phyloP scores from a whole-genome alignment of 2,888 invertebrate genomes.

The Balanococcus diminutus region DNA sequence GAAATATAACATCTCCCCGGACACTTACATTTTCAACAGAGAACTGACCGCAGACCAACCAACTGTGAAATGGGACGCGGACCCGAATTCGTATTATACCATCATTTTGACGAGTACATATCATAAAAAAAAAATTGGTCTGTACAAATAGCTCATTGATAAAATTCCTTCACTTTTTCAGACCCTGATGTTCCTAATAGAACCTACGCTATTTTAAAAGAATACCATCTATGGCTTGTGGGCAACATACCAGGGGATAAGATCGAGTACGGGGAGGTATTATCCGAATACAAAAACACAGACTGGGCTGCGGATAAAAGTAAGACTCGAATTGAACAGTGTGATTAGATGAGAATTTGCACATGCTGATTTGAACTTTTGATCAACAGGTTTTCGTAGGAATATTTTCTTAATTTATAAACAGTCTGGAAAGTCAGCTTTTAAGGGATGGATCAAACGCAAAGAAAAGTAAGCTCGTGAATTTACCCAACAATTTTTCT shows the following conservation, averaged over 20 bases:
- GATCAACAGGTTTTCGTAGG: not conserved
- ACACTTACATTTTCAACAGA: conserved; percentile 76
- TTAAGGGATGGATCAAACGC: conserved; percentile 60
- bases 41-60: conserved; percentile 78
- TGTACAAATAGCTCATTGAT: not conserved
- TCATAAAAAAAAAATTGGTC: no score
- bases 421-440: not conserved
- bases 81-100: conserved; percentile 70
- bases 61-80: conserved; percentile 70
- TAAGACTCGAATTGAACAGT: no score
- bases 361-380: not conserved
- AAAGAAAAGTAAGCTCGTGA: conserved; percentile 61
- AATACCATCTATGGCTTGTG: conserved; percentile 80
- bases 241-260: conserved; percentile 9
- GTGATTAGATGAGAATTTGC: not conserved
- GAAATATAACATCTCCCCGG: conserved; percentile 62
- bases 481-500: not conserved
- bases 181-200: conserved; percentile 93
- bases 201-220: conserved; percentile 76
- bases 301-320: not conserved
- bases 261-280: not conserved
- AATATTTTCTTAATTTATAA: conserved; percentile 16
- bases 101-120: conserved; percentile 77
- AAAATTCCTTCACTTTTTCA: conserved; percentile 57
- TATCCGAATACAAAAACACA: not conserved